These are phyloP conservation scores for Hephaestus fuliginosus DNA, from an alignment of 2,797 vertebrate genomes.

Conservation along the genomic window DNA sequence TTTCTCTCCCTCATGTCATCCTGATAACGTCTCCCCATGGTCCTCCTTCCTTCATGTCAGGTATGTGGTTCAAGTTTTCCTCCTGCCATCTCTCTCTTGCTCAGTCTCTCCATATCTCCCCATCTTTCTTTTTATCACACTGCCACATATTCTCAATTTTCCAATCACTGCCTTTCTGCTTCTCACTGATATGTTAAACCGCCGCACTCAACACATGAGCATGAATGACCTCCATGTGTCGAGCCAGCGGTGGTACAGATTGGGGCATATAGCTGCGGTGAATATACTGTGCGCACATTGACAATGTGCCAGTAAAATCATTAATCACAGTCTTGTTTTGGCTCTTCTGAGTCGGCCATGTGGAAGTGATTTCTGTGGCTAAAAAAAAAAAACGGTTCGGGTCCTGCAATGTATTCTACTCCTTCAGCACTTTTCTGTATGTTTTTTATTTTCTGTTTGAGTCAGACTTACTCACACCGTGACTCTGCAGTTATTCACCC, in stretches of 20 bases:
- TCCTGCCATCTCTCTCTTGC: background rate
- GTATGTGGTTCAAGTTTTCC: slow-evolving; percentile 70
- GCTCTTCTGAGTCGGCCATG: slow-evolving; percentile 68
- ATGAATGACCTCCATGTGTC: slow-evolving; percentile 61
- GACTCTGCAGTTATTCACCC: slow-evolving; percentile 72
- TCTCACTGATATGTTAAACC: slow-evolving; percentile 49
- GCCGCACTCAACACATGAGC: slow-evolving; percentile 39
- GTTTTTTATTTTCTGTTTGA: slow-evolving; percentile 61
- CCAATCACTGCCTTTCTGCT: slow-evolving; percentile 36
- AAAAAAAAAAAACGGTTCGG: slow-evolving; percentile 28
- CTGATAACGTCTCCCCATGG: slow-evolving; percentile 26
- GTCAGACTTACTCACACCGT: slow-evolving; percentile 67
- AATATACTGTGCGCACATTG: slow-evolving; percentile 52
- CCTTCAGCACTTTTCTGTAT: slow-evolving; percentile 36
- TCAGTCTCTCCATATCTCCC: background rate
- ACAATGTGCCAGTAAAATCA: slow-evolving; percentile 74
- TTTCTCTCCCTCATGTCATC: slow-evolving; percentile 42
- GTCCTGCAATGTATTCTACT: slow-evolving; percentile 38
- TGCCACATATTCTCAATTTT: slow-evolving; percentile 47
- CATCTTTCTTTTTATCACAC: slow-evolving; percentile 20
- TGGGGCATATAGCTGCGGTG: slow-evolving; percentile 42
- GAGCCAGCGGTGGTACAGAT: slow-evolving; percentile 35
- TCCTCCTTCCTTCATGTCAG: slow-evolving; percentile 56
- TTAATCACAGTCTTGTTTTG: slow-evolving; percentile 74
- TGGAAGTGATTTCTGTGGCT: slow-evolving; percentile 76